Base-by-base conservation (phyloP, 2,888 invertebrate genomes). In the Unio delphinus region DNA sequence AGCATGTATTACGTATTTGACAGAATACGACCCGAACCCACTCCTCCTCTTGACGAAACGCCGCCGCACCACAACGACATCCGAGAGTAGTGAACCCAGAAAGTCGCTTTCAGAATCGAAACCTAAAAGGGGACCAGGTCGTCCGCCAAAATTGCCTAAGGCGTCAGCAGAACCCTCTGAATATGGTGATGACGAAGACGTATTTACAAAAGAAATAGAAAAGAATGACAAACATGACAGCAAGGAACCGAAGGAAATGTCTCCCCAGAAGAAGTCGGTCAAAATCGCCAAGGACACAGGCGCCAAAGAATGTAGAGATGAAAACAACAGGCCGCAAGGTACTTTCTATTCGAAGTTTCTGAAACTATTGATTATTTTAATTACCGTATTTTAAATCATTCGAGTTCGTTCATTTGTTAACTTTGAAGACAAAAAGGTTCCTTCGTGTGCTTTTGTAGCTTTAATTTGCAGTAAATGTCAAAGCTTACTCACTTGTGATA, bases 21-120 rank as follows among this genome's bases (percentile, higher is more conserved):
- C 91, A 95, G 96, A 95, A 90, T 95, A 95, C 86, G 95, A 95
- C 90, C 93, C 94, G 3, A 95, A 95, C 89, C 95, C 95, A 6
- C 89, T 96, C 26, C 91, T 94, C 80, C 94, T 94, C 11, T 90
- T 95, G 72, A 94, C 94, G 55, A 95, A 95, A 89, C 92, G 95
- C 80, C 93, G 94, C 86, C 92, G 95, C 76, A 93, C 94, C 73
- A 63, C 71, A n/a, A 93, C 94, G 4, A 81, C 76, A 3, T 86
- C 87, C 4, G 87, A 86, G 54, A 72, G 74, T 28, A 69, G 68
- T 45, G 79, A 80, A 45, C 67, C 69, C 4, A 60, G 74, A 62
- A 77, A 75, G 67, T 77, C 77, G 5, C 61, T 58, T 11, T 72
- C 77, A 5, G 71, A 69, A 54, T 59, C 68, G 6, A 28, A 62